A percentile compares a stretch with the other conserved stretches of the same genome.
phyloP scores from a whole-genome alignment of 2,113 vertebrate genomes.

The Polypterus senegalus region DNA sequence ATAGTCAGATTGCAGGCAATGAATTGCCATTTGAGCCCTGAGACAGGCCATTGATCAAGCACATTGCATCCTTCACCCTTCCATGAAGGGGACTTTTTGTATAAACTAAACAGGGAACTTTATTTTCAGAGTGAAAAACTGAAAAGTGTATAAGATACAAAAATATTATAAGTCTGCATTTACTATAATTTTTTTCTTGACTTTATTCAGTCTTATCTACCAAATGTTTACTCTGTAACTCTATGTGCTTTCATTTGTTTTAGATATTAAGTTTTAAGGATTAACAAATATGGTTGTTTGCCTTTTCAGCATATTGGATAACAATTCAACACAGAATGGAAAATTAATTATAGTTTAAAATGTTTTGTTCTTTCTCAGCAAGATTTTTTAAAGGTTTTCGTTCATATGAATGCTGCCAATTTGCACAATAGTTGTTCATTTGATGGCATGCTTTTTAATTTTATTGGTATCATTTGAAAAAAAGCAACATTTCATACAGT shows the following conservation, averaged over 20 bases:
- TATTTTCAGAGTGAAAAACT: slow-evolving; percentile 6
- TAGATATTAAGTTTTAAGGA: no score
- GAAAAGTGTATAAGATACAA: background rate
- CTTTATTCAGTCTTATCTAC: background rate
- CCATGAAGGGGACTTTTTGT: slow-evolving; percentile 10
- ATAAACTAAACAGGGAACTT: slow-evolving; percentile 10
- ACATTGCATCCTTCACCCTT: slow-evolving; percentile 13
- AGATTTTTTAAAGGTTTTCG: no score
- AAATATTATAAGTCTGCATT: slow-evolving; percentile 3
- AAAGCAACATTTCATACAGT: no score
- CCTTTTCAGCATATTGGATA: no score
- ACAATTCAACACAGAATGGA: no score
- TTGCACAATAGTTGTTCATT: no score
- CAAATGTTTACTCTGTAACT: background rate
- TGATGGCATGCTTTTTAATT: no score
- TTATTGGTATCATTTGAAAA: no score
- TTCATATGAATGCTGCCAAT: no score
- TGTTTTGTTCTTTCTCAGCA: no score
- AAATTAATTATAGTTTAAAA: no score
- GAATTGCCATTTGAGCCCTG: slow-evolving; percentile 15
- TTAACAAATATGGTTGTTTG: no score
- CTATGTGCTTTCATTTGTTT: background rate
- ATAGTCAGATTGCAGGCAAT: slow-evolving; percentile 8
- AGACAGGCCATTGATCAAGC: slow-evolving; percentile 15
- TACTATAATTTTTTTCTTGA: background rate